Base-by-base conservation (phyloP, 2,113 vertebrate genomes). In the Salvelinus namaycush region DNA sequence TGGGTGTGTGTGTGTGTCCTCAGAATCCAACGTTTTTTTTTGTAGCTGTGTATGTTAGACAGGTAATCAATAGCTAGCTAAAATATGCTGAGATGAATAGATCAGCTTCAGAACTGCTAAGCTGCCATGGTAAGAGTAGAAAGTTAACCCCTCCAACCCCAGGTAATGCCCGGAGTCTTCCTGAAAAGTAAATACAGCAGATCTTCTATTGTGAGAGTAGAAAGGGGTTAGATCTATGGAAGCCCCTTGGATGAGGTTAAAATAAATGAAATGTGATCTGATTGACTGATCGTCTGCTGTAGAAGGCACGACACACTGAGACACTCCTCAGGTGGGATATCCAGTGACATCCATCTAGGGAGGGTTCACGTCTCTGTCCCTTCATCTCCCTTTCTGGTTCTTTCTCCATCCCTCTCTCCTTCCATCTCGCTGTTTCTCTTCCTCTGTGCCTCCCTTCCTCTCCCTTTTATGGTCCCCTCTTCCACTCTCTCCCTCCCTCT, bases 261-360 rank as follows among this genome's bases (percentile, higher is more conserved):
- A 8, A 13, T 3, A 51, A n/a, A 27, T 1, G 0, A 68, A 20
- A 68, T 9, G 27, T 68, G 66, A 68, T 39, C 66, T 29, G 26
- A 44, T 11, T 44, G 31, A 72, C 72, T 39, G 16, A 65, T 81
- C 65, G 14, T 60, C 29, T 7, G 26, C 27, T 18, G 26, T 68
- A 26, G 14, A 68, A 29, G 65, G 26, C 24, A 27, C 11, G 59
- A 14, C n/a, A 60, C 12, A 60, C 59, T n/a, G 57, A 76, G n/a
- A 29, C 18, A 73, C 54, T 49, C 34, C 48, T 70, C 69, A 49
- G 66, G 26, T 67, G 65, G 65, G 11, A 12, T 67, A 67, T 67
- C 26, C 4, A 14, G 65, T 34, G 27, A 39, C 66, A 39, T 68
- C 29, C 18, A 18, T 39, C 27, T 39, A 14, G 9, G 29, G 29